These are phyloP conservation scores for Cistogaster globosa DNA, from an alignment of 2,888 invertebrate genomes.

Conservation along the genomic window DNA sequence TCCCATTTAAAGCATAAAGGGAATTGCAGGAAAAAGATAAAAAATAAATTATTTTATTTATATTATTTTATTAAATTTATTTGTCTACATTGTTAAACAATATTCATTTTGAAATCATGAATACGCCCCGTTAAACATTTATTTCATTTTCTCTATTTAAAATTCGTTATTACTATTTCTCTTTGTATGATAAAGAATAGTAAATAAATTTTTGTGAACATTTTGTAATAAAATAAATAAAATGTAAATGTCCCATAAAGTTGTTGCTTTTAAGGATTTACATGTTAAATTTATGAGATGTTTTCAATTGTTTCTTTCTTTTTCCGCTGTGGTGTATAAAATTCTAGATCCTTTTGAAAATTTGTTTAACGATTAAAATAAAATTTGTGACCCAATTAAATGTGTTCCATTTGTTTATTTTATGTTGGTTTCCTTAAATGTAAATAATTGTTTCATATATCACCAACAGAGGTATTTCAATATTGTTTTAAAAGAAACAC, in stretches of 20 bases:
- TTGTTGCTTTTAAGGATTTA: constrained; percentile 31
- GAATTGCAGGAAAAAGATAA: too few species aligned
- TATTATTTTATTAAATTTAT: too few species aligned
- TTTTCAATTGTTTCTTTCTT: constrained; percentile 25
- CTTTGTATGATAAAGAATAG: not conserved
- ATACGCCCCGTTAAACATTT: constrained; percentile 24
- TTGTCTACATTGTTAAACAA: not conserved
- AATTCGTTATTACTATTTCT: not conserved
- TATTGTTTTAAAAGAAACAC: not conserved
- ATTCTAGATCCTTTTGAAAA: constrained; percentile 37
- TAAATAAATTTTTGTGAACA: not conserved
- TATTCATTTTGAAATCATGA: not conserved
- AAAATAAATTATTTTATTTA: too few species aligned
- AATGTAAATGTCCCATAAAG: constrained; percentile 8
- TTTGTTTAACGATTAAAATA: constrained; percentile 34
- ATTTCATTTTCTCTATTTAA: constrained; percentile 11
- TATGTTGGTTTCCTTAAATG: constrained; percentile 16
- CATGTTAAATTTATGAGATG: constrained; percentile 43
- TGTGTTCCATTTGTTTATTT: constrained; percentile 35
- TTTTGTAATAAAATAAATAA: constrained; percentile 9
- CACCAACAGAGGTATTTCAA: constrained; percentile 32
- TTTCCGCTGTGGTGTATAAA: constrained; percentile 6
- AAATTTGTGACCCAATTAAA: constrained; percentile 52
- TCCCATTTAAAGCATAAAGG: too few species aligned
- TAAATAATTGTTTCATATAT: constrained; percentile 33